phyloP scores from a whole-genome alignment of 2,888 invertebrate species.

The Uropetala carovei region DNA sequence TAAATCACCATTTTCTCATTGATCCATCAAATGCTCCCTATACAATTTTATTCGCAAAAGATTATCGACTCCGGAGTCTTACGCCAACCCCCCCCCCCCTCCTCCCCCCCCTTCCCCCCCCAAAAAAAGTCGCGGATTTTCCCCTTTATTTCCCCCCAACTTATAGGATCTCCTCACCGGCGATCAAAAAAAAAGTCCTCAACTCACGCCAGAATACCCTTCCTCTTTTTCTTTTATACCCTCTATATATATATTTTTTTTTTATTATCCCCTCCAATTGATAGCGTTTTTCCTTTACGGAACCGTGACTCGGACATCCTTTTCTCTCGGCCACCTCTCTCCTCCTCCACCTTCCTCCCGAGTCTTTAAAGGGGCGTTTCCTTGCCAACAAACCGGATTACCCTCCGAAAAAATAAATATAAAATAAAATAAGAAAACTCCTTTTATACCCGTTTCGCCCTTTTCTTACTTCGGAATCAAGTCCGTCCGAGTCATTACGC shows the following conservation, averaged over 20 bases:
- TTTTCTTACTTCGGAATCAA: background rate
- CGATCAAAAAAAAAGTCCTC: background rate
- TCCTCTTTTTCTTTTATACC: background rate
- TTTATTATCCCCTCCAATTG: no score
- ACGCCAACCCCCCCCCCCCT: no score
- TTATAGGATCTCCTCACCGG: background rate
- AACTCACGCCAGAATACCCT: background rate
- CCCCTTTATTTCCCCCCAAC: no score
- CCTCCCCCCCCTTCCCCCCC: no score
- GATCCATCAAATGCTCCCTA: no score
- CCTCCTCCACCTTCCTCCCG: background rate
- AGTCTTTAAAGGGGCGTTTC: background rate
- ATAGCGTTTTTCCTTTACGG: background rate
- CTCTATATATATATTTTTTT: background rate
- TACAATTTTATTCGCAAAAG: no score
- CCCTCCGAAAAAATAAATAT: background rate
- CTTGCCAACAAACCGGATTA: conserved; percentile 1
- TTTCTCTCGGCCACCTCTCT: background rate
- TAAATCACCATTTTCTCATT: no score
- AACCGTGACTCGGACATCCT: background rate
- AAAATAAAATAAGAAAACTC: background rate
- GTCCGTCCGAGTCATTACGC: background rate
- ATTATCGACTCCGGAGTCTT: no score
- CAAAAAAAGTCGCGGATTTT: no score
- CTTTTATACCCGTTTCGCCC: background rate